Conservation (phyloP, 2,113 vertebrate species). For the Martes martes region DNA sequence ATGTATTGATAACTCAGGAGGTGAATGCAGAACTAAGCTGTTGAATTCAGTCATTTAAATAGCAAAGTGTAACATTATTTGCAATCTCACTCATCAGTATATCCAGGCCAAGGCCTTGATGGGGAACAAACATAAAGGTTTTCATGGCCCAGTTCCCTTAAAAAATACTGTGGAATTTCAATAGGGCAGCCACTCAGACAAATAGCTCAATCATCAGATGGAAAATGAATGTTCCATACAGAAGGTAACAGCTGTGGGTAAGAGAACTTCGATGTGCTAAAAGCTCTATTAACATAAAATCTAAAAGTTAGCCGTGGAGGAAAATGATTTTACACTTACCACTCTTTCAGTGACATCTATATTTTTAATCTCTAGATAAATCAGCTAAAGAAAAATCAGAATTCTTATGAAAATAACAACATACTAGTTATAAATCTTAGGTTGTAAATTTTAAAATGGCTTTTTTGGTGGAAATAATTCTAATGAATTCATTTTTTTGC, state of each 20-base stretch:
- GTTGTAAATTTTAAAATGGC: conserved; percentile 9
- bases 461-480: conserved; percentile 50
- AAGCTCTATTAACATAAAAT: conserved; percentile 39
- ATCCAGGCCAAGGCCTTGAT: neutral
- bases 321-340: neutral
- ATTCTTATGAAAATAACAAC: neutral
- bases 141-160: neutral
- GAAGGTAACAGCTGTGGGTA: neutral
- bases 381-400: conserved; percentile 25
- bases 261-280: neutral
- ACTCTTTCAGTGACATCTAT: conserved; percentile 38
- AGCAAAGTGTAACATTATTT: neutral
- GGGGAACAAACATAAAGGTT: neutral
- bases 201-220: neutral
- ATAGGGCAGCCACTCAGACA: neutral
- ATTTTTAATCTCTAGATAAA: conserved; percentile 41
- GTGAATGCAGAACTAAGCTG: neutral
- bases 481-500: conserved; percentile 49
- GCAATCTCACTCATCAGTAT: neutral
- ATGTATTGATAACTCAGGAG: neutral
- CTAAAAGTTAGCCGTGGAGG: neutral
- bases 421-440: neutral
- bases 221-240: neutral
- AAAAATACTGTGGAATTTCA: neutral
- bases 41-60: neutral